Evolutionary conservation across 2,113 vertebrate species (phyloP).

Genomic region (Carassius auratus): DNA sequence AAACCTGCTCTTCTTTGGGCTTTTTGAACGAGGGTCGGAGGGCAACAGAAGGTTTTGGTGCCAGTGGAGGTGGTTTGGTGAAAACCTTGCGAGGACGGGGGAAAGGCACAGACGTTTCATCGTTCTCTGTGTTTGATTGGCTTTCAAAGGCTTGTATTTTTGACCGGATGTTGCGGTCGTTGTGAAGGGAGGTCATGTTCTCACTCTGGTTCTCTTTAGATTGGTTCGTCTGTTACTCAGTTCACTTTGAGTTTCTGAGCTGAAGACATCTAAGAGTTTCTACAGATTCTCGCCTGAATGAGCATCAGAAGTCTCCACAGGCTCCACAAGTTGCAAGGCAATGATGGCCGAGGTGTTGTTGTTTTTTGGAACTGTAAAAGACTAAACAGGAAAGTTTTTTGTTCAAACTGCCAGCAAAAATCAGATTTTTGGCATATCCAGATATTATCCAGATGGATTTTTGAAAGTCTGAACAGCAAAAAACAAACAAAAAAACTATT

Average conservation of each 20-base stretch:
- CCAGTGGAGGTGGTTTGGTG: constrained; percentile 69
- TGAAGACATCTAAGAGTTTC: constrained; percentile 72
- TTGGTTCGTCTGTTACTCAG: constrained; percentile 29
- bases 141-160: constrained; percentile 90
- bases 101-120: constrained; percentile 71
- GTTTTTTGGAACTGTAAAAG: background rate
- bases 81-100: constrained; percentile 75
- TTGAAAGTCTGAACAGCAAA: too few species aligned
- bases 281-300: constrained; percentile 66
- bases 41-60: constrained; percentile 82
- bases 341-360: constrained; percentile 8
- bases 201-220: constrained; percentile 55
- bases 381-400: background rate
- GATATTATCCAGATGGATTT: too few species aligned
- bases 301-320: constrained; percentile 2
- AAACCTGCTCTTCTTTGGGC: constrained; percentile 72
- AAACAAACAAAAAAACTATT: too few species aligned
- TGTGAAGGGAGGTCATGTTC: constrained; percentile 80
- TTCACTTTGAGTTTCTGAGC: constrained; percentile 62
- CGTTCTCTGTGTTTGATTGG: constrained; percentile 66
- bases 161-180: constrained; percentile 82
- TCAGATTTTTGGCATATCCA: too few species aligned
- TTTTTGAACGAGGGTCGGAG: constrained; percentile 73
- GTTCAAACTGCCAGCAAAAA: too few species aligned
- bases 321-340: background rate